Evolutionary conservation across 92 coral and sea anemone genomes (phyloP), one percentile per base, ranked within the genome.

Genomic region (Porites rus): DNA sequence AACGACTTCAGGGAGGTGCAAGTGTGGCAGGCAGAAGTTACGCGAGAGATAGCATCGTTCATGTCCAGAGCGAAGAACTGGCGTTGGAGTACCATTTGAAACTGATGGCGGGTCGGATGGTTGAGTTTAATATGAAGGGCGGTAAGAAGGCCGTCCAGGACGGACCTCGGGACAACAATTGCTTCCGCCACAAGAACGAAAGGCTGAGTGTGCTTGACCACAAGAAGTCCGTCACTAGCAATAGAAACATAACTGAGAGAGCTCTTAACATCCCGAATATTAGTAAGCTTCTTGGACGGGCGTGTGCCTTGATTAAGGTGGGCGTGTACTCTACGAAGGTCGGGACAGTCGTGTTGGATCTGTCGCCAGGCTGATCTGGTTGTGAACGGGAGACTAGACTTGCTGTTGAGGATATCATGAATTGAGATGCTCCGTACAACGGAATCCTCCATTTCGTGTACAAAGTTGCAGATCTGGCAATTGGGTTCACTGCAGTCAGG

Each of bases 391-490:
- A 86, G 80, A 9, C 2, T 70, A 31, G 66, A 28, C 24, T 65
- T 76, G 51, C 46, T 66, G 74, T 72, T 24, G 65, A 81, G 43
- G 81, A 91, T 69, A 8, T 91, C 92, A 16, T 91, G 82, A 13
- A 92, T 72, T 2, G 93, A 92, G 62, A 76, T 51, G 61, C 14
- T 65, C 8, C 85, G 88, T 21, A 92, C 89, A 11, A 86, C 91
- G 13, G 95, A 87, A 54, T 83, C 87, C 80, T 80, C 91, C 10
- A 71, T 81, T 60, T 80, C 58, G 19, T 80, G 18, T 69, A 81
- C 61, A 67, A 89, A 92, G 64, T 82, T 7, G 90, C 93, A 84
- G 17, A 89, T 74, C 51, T 89, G 94, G 75, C 93, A 89, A 17
- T 31, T 21, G 60, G 86, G 86, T 8, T 84, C 93, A 6, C 20